A percentile compares a stretch with the other conserved stretches of the same genome.
These are phyloP conservation scores for Ptychobarbus kaznakovi DNA, from an alignment of 2,797 vertebrate species.

Conservation along the genomic window DNA sequence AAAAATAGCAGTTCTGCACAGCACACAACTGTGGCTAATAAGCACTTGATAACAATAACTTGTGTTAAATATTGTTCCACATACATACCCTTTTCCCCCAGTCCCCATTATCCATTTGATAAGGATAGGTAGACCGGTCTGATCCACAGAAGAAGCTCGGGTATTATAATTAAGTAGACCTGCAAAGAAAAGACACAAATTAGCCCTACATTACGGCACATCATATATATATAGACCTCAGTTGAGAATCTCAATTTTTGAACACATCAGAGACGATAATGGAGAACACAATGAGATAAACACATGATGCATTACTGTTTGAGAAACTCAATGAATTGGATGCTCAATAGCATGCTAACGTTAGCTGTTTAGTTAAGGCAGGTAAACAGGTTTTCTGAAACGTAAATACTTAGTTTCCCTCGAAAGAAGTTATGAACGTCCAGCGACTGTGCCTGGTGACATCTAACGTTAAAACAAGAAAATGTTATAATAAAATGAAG, in stretches of 20 bases:
- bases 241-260: background rate
- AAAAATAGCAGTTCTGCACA: background rate
- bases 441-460: background rate
- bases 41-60: background rate
- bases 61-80: background rate
- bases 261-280: background rate
- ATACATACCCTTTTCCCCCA: slow-evolving; percentile 93
- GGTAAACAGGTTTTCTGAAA: background rate
- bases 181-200: slow-evolving; percentile 11
- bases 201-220: background rate
- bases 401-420: background rate
- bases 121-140: slow-evolving; percentile 39
- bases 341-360: slow-evolving; percentile 18
- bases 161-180: slow-evolving; percentile 19
- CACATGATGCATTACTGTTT: background rate
- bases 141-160: slow-evolving; percentile 35
- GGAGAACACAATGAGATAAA: background rate
- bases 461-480: background rate
- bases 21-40: background rate
- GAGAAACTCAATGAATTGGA: background rate
- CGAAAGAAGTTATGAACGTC: background rate
- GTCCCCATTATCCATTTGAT: slow-evolving; percentile 98
- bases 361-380: background rate
- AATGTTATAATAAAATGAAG: background rate
- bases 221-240: background rate